Evolutionary conservation across 2,113 vertebrate genomes (phyloP).

Genomic region (Raphicerus campestris): DNA sequence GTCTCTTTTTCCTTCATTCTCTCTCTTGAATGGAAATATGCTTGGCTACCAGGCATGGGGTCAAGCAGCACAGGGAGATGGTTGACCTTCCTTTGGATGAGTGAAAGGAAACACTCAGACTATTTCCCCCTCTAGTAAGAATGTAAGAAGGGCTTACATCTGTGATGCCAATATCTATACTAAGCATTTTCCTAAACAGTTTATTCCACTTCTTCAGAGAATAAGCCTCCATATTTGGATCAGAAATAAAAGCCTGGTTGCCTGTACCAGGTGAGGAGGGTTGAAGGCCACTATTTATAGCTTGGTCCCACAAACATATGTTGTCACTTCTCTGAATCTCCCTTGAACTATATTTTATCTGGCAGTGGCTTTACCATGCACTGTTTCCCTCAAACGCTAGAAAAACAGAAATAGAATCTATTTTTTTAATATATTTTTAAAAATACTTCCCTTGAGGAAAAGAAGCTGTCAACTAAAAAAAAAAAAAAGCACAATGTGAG

Average conservation of each 20-base stretch:
- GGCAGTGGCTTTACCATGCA: not conserved
- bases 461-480: not conserved
- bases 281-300: not conserved
- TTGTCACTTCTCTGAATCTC: not conserved
- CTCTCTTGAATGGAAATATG: not conserved
- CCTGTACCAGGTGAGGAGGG: not conserved
- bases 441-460: not conserved
- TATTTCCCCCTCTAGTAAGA: not conserved
- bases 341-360: not conserved
- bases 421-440: not conserved
- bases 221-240: not conserved
- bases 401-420: not conserved
- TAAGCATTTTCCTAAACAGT: not conserved
- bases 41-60: too few species aligned
- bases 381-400: not conserved
- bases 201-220: not conserved
- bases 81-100: not conserved
- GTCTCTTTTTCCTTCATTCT: not conserved
- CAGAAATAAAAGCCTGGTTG: not conserved
- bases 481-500: not conserved
- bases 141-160: not conserved
- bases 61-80: not conserved
- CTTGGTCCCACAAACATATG: not conserved
- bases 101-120: not conserved
- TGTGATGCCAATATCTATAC: not conserved